phyloP scores from a whole-genome alignment of 2,888 invertebrate genomes.

The Leptopilina myrica region DNA sequence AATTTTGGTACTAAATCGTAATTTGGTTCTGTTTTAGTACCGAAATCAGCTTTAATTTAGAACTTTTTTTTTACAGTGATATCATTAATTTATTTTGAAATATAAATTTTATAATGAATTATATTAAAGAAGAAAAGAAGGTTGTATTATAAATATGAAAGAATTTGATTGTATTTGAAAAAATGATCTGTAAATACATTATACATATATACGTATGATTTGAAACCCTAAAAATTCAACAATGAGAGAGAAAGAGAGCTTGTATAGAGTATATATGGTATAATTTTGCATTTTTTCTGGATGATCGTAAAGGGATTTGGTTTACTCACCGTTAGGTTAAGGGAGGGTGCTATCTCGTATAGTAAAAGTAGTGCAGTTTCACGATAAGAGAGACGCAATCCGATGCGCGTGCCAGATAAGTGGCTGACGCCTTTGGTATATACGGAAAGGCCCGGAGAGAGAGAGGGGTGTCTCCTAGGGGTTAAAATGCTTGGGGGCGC shows the following conservation, averaged over 20 bases:
- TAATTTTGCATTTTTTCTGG: conserved; percentile 57
- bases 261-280: conserved; percentile 26
- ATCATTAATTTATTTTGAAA: too few relatives aligned
- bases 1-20: too few relatives aligned
- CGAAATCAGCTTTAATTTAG: too few relatives aligned
- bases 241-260: conserved; percentile 17
- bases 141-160: too few relatives aligned
- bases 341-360: conserved; percentile 56
- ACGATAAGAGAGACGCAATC: conserved; percentile 77
- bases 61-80: too few relatives aligned
- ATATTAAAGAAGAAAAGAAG: too few relatives aligned
- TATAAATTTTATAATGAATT: too few relatives aligned
- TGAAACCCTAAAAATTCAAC: too few relatives aligned
- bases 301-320: conserved; percentile 61
- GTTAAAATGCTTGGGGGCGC: conserved; percentile 54
- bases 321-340: conserved; percentile 57
- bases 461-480: conserved; percentile 62
- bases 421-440: conserved; percentile 72
- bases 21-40: too few relatives aligned
- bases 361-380: conserved; percentile 75
- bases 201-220: too few relatives aligned
- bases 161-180: too few relatives aligned
- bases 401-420: conserved; percentile 77
- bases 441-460: conserved; percentile 48
- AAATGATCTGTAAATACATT: too few relatives aligned